phyloP scores from a whole-genome alignment of 2,797 vertebrate species.

The Echiichthys vipera region DNA sequence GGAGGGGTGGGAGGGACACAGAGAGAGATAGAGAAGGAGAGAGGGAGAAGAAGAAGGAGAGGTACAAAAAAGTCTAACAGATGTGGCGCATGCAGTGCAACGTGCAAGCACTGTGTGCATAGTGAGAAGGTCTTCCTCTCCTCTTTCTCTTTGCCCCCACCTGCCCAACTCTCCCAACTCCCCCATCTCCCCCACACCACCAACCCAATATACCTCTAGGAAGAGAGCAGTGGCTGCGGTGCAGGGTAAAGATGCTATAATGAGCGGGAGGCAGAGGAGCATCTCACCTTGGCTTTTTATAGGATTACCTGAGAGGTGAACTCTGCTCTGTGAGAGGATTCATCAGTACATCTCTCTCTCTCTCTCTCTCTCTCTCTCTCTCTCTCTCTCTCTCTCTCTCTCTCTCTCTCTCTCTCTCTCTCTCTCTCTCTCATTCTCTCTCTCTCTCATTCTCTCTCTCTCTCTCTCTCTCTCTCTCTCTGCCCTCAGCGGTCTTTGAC shows the following conservation, averaged over 20 bases:
- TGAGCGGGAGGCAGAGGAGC: constrained; percentile 81
- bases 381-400: constrained; percentile 41
- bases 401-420: constrained; percentile 41
- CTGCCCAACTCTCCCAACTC: constrained; percentile 49
- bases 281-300: constrained; percentile 87
- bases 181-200: constrained; percentile 71
- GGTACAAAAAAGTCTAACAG: constrained; percentile 90
- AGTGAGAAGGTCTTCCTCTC: constrained; percentile 88
- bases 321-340: constrained; percentile 80
- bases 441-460: constrained; percentile 45
- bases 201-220: constrained; percentile 85
- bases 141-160: constrained; percentile 73
- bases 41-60: constrained; percentile 52
- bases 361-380: constrained; percentile 46
- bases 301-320: constrained; percentile 87
- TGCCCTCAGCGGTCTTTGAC: constrained; percentile 82
- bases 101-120: constrained; percentile 89
- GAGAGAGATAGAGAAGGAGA: constrained; percentile 50
- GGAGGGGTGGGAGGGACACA: constrained; percentile 62
- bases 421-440: constrained; percentile 47
- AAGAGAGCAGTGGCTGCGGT: constrained; percentile 72
- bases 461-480: constrained; percentile 28
- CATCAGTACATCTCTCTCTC: constrained; percentile 70
- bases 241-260: constrained; percentile 84
- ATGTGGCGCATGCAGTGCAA: constrained; percentile 90